Conservation (phyloP, 1,140 invertebrate genomes). For the Saccostrea cuccullata region DNA sequence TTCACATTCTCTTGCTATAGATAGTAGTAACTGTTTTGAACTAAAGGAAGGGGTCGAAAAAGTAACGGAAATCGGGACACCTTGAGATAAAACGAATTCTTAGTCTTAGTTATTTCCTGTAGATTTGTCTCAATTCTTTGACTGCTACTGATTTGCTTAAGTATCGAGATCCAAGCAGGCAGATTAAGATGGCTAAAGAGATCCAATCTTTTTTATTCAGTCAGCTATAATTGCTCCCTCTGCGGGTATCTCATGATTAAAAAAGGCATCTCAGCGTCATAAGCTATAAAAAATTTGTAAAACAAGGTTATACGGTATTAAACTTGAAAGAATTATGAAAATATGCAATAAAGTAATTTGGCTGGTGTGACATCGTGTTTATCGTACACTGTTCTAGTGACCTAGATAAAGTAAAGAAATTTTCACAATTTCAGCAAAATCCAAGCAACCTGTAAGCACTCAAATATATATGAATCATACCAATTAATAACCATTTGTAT, state of each 20-base stretch:
- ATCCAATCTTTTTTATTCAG: background rate
- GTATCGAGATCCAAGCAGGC: background rate
- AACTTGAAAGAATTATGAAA: background rate
- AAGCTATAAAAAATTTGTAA: background rate
- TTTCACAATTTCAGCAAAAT: background rate
- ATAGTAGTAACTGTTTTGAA: background rate
- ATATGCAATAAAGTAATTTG: background rate
- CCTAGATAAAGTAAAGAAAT: background rate
- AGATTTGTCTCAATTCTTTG: background rate
- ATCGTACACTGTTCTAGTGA: background rate
- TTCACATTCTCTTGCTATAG: too few species aligned
- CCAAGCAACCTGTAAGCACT: too few species aligned
- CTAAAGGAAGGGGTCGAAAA: background rate
- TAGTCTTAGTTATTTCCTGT: background rate
- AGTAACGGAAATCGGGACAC: background rate
- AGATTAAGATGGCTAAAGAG: background rate
- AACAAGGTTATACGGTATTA: background rate
- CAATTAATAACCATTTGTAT: too few species aligned
- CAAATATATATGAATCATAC: too few species aligned
- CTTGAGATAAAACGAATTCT: background rate
- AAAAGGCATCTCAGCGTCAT: background rate
- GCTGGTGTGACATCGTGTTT: background rate
- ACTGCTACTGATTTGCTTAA: background rate
- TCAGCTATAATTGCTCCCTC: background rate
- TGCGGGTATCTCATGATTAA: background rate